Percentiles rank a stretch among this genome's conserved stretches.
Conservation (phyloP, 2,797 vertebrate species). For the Bradypus variegatus region DNA sequence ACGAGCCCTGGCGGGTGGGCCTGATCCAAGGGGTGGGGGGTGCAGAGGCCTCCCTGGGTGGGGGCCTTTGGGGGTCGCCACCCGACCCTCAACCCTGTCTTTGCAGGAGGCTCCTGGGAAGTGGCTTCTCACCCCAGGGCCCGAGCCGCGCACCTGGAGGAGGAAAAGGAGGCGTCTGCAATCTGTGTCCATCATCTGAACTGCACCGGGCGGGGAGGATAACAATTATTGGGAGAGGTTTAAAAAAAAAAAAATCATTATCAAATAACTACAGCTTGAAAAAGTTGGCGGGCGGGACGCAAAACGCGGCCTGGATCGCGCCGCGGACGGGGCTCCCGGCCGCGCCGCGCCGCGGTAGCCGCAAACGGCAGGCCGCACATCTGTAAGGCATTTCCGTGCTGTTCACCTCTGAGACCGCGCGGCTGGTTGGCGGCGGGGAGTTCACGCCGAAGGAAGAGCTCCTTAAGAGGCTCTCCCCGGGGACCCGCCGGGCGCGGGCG, state of each 20-base stretch:
- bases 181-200: conserved; percentile 61
- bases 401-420: conserved; percentile 59
- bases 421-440: conserved; percentile 47
- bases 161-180: conserved; percentile 13
- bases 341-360: conserved; percentile 46
- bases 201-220: conserved; percentile 54
- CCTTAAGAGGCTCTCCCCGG: conserved; percentile 47
- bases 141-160: background rate
- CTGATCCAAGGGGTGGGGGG: background rate
- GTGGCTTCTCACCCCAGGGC: background rate
- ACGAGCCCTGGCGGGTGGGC: background rate
- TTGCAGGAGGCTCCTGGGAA: background rate
- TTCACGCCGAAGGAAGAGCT: conserved; percentile 53
- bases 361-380: conserved; percentile 44
- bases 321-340: background rate
- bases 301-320: conserved; percentile 62
- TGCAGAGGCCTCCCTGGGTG: background rate
- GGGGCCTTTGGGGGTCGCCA: no score
- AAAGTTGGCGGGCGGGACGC: conserved; percentile 61
- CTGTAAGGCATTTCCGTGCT: conserved; percentile 56
- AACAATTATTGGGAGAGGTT: conserved; percentile 69
- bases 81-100: background rate
- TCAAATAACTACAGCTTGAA: conserved; percentile 67
- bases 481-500: background rate
- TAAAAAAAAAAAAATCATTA: conserved; percentile 66